Conservation (phyloP, 2,797 vertebrate species). For the Fundulus diaphanus region DNA sequence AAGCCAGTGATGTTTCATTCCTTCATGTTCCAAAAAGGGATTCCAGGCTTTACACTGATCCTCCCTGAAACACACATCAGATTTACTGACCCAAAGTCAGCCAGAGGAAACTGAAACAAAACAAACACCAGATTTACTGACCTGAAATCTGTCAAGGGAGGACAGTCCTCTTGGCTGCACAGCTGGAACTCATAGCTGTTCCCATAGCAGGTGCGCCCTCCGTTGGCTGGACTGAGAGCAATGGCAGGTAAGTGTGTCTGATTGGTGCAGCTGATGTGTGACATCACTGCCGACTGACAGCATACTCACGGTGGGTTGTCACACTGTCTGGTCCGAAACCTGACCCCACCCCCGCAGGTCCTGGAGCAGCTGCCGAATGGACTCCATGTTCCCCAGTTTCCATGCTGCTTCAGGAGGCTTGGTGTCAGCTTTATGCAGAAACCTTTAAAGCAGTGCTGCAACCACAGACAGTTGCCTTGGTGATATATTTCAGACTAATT, state of each 20-base stretch:
- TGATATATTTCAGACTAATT: background rate
- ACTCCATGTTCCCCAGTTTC: conserved; percentile 93
- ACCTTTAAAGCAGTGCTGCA: conserved; percentile 89
- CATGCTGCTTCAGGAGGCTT: conserved; percentile 92
- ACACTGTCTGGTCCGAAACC: conserved; percentile 88
- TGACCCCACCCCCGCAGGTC: conserved; percentile 90
- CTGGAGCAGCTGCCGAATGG: conserved; percentile 91
- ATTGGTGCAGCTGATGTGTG: conserved; percentile 4
- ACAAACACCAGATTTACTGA: conserved; percentile 4
- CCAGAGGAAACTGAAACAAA: too few relatives aligned
- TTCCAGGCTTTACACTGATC: conserved; percentile 94
- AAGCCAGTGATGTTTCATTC: conserved; percentile 92
- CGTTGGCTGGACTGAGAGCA: conserved; percentile 88
- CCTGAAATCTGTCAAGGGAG: conserved; percentile 87
- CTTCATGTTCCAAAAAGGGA: conserved; percentile 88
- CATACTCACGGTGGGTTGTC: conserved; percentile 92
- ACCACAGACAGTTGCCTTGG: conserved; percentile 5
- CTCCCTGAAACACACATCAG: conserved; percentile 76
- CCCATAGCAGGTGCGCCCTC: conserved; percentile 92
- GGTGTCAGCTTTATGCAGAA: conserved; percentile 93
- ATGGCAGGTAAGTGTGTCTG: conserved; percentile 25
- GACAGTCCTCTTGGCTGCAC: conserved; percentile 89
- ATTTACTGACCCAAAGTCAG: background rate
- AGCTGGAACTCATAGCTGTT: conserved; percentile 93
- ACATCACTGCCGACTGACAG: conserved; percentile 14